phyloP scores from a whole-genome alignment of 1,140 invertebrate genomes.

The Lysiphlebus fabarum region DNA sequence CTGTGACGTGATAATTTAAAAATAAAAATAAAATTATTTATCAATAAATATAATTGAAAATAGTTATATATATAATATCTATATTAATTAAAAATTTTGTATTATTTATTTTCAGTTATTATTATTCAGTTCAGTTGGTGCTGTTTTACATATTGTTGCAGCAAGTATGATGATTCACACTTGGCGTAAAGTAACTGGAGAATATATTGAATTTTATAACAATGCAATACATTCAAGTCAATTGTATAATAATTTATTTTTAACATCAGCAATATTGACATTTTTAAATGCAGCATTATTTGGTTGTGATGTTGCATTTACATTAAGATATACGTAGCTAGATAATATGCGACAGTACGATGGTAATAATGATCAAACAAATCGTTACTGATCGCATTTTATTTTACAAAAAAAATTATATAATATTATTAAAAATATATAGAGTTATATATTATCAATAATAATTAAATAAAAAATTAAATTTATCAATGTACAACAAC shows the following conservation, averaged over 20 bases:
- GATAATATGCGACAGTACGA: constrained; percentile 14
- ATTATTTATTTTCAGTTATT: constrained; percentile 50
- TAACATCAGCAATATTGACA: constrained; percentile 58
- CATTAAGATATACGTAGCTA: constrained; percentile 43
- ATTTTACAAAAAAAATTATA: too few species aligned
- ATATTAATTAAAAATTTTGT: background rate
- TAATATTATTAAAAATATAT: background rate
- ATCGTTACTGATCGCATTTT: constrained; percentile 18
- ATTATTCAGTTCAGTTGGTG: constrained; percentile 61
- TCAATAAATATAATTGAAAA: too few species aligned
- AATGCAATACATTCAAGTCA: constrained; percentile 58
- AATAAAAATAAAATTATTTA: too few species aligned
- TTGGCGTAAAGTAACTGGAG: constrained; percentile 49
- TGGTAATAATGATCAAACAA: background rate
- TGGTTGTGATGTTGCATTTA: constrained; percentile 56
- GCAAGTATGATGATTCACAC: constrained; percentile 63
- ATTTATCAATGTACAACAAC: constrained; percentile 29
- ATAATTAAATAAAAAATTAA: constrained; percentile 12
- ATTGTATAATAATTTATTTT: constrained; percentile 61
- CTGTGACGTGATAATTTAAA: too few species aligned
- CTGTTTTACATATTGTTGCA: constrained; percentile 62
- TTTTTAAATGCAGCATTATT: constrained; percentile 57
- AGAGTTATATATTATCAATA: background rate
- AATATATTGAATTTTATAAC: constrained; percentile 47
- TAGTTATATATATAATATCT: too few species aligned